Evolutionary conservation across 2,888 invertebrate species (phyloP), one percentile per base, ranked within the genome.

Genomic region (Tetropium fuscum): DNA sequence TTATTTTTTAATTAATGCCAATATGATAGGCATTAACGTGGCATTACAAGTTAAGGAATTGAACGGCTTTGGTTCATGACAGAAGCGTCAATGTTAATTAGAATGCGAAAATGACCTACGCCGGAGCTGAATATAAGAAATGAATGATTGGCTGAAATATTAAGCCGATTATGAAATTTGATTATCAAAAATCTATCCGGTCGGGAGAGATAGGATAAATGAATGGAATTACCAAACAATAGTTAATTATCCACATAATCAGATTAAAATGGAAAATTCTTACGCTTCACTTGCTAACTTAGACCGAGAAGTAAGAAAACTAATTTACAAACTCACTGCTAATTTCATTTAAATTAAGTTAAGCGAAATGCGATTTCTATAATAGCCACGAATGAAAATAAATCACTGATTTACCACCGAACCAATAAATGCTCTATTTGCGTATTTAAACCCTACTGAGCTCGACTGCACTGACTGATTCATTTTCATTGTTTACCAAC

Each of bases 191-290:
- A 58, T 58, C 43, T 44, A 51, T 58, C 32, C 32, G 8, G 25
- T 22, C 8, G 56, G 56, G 61, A 55, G 56, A 56, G 58, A 61
- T 58, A 58, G 60, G 47, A 41, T 54, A 64, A 68, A 68, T 58
- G 61, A 66, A 63, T 55, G 61, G 57, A 61, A 66, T 72, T 70
- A 71, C 61, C 74, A 77, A 74, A 79, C 78, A 78, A 78, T 78
- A 77, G 75, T 79, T 78, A 79, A 79, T 80, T 80, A 76, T 74
- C 77, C 75, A 75, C 76, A 73, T 75, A 79, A 79, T 77, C 75
- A 70, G 75, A 78, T 78, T 77, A 77, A 72, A 66, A 76, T 71
- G 72, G 60, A 67, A 76, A 78, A 78, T 78, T 77, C 77, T 79
- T 77, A 74, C 78, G 77, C 75, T 73, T 73, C 69, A 72, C 73